Percentiles rank a stretch among this genome's conserved stretches.
Evolutionary conservation across 1,140 invertebrate species (phyloP).

Genomic region (Ips typographus): DNA sequence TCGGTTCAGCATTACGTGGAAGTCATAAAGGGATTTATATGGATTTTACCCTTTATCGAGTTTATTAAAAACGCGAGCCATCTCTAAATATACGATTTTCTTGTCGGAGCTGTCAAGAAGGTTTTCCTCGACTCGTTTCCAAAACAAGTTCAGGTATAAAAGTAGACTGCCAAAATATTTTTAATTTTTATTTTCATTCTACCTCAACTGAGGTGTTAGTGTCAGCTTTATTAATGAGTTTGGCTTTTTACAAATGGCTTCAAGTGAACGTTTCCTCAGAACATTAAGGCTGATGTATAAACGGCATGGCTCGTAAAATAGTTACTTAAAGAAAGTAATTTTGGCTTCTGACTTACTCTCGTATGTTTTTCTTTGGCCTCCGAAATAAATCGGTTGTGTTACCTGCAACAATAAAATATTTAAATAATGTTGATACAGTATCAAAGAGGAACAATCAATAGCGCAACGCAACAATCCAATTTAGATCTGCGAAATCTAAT

Average conservation of each 20-base stretch:
- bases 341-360: slow-evolving; percentile 2
- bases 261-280: slow-evolving; percentile 21
- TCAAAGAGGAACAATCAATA: slow-evolving; percentile 17
- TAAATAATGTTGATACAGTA: not conserved
- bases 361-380: not conserved
- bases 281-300: slow-evolving; percentile 25
- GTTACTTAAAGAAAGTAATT: slow-evolving; percentile 14
- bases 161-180: slow-evolving; percentile 30
- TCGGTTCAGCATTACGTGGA: slow-evolving; percentile 37
- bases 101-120: not conserved
- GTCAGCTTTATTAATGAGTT: slow-evolving; percentile 35
- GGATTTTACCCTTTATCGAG: slow-evolving; percentile 24
- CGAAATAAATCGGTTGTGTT: not conserved
- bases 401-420: not conserved
- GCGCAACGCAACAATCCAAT: slow-evolving; percentile 4
- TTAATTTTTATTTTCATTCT: slow-evolving; percentile 28
- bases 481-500: slow-evolving; percentile 14
- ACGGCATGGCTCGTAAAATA: slow-evolving; percentile 11
- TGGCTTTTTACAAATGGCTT: slow-evolving; percentile 24
- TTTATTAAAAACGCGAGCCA: not conserved
- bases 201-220: slow-evolving; percentile 31
- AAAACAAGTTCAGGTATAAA: slow-evolving; percentile 23
- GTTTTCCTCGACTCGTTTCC: not conserved
- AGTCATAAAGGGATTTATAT: slow-evolving; percentile 39
- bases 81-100: not conserved